These are phyloP conservation scores for Lepidotrigona ventralis DNA, from an alignment of 1,140 invertebrate genomes.

Conservation along the genomic window DNA sequence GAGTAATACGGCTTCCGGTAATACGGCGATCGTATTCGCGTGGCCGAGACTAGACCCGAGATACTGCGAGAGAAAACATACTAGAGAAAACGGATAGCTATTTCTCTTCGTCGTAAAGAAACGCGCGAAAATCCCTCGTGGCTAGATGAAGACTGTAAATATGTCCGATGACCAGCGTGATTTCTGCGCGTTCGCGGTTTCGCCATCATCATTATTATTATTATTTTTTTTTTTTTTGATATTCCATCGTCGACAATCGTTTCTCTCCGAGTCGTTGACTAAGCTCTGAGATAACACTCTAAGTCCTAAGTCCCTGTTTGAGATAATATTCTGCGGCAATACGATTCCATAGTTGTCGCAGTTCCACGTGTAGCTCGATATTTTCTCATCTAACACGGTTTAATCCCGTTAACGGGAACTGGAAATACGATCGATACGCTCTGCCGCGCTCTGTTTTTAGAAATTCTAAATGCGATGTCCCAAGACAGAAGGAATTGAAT, in stretches of 20 bases:
- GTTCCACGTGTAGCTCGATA: background rate
- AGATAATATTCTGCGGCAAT: background rate
- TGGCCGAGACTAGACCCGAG: background rate
- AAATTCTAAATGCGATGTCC: too few relatives aligned
- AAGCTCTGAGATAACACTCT: background rate
- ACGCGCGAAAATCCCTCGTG: background rate
- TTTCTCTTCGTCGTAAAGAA: constrained; percentile 14
- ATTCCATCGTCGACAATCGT: background rate
- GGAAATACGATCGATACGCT: background rate
- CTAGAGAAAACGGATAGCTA: background rate
- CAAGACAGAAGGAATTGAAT: too few relatives aligned
- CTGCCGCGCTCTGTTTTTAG: background rate
- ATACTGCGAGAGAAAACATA: background rate
- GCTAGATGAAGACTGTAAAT: constrained; percentile 6
- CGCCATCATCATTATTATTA: background rate
- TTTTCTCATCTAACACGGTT: background rate
- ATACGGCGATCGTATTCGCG: constrained; percentile 34
- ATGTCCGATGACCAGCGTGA: constrained; percentile 10
- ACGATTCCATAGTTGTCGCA: background rate
- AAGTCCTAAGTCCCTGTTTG: background rate
- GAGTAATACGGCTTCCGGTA: background rate
- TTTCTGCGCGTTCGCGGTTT: constrained; percentile 1
- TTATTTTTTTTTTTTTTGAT: background rate
- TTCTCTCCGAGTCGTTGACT: background rate
- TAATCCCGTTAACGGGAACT: background rate